phyloP scores from a whole-genome alignment of 2,113 vertebrate genomes.

The Progne subis region DNA sequence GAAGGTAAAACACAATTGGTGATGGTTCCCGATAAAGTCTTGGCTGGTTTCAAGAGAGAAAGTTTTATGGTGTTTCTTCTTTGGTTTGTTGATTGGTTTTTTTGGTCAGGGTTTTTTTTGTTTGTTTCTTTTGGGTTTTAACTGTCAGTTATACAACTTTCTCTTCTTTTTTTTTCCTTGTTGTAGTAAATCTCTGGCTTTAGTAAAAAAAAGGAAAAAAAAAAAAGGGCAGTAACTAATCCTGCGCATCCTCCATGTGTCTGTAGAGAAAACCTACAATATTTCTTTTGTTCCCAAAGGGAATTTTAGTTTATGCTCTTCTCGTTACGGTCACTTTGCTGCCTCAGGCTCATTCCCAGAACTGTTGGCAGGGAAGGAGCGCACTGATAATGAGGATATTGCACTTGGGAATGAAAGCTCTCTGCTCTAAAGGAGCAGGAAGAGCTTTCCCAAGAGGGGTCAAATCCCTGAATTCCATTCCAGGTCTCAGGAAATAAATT shows the following conservation, averaged over 20 bases:
- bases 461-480: background rate
- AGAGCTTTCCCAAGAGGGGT: background rate
- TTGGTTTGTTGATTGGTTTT: background rate
- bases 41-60: background rate
- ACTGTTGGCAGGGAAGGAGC: background rate
- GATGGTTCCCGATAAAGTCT: background rate
- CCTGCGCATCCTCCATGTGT: fast-evolving
- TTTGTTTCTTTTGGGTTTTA: background rate
- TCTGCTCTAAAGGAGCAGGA: background rate
- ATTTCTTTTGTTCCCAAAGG: background rate
- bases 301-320: background rate
- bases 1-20: slow-evolving; percentile 66
- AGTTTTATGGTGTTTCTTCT: no score
- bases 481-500: background rate
- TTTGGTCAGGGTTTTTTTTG: no score
- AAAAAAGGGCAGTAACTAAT: background rate
- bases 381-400: background rate
- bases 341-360: background rate
- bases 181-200: background rate
- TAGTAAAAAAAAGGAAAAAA: background rate
- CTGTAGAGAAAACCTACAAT: background rate
- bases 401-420: background rate
- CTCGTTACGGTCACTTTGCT: background rate
- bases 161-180: background rate
- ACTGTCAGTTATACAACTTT: background rate